A percentile compares a stretch with the other conserved stretches of the same genome.
Evolutionary conservation across 1,140 invertebrate genomes (phyloP).

Genomic region (Zaprionus inermis): DNA sequence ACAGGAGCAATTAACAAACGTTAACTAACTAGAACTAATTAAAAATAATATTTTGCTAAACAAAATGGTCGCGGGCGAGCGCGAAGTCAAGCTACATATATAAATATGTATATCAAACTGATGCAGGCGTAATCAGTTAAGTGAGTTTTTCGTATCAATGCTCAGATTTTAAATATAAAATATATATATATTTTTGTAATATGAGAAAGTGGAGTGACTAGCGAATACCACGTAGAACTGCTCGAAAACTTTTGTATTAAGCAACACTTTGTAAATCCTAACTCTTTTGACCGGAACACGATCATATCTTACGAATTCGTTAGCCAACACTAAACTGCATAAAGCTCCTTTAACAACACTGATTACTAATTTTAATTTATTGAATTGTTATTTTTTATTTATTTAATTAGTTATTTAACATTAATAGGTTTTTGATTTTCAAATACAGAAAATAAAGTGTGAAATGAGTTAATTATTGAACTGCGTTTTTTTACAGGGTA

Average conservation of each 20-base stretch:
- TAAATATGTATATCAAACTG: constrained; percentile 14
- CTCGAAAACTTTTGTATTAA: not conserved
- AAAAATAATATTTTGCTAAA: constrained; percentile 78
- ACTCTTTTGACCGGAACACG: too few species aligned
- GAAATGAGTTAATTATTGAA: too few species aligned
- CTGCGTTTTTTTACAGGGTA: constrained; percentile 6
- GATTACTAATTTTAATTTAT: too few species aligned
- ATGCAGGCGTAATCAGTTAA: constrained; percentile 23
- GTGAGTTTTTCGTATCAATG: constrained; percentile 35
- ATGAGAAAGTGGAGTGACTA: not conserved
- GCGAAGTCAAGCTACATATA: constrained; percentile 12
- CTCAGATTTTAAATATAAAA: constrained; percentile 23
- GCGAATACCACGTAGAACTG: not conserved
- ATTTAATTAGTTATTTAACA: too few species aligned
- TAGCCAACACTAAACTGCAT: not conserved
- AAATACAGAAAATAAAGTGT: too few species aligned
- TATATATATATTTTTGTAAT: not conserved
- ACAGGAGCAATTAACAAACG: constrained; percentile 78
- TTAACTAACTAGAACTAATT: constrained; percentile 82
- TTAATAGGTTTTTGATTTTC: too few species aligned
- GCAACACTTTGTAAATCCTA: too few species aligned
- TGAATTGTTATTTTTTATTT: too few species aligned
- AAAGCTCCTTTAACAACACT: too few species aligned
- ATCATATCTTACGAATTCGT: too few species aligned
- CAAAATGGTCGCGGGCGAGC: constrained; percentile 47